A percentile compares a stretch with the other conserved stretches of the same genome.
phyloP scores from a whole-genome alignment of 2,797 vertebrate species.

The Gymnothorax reevesii region DNA sequence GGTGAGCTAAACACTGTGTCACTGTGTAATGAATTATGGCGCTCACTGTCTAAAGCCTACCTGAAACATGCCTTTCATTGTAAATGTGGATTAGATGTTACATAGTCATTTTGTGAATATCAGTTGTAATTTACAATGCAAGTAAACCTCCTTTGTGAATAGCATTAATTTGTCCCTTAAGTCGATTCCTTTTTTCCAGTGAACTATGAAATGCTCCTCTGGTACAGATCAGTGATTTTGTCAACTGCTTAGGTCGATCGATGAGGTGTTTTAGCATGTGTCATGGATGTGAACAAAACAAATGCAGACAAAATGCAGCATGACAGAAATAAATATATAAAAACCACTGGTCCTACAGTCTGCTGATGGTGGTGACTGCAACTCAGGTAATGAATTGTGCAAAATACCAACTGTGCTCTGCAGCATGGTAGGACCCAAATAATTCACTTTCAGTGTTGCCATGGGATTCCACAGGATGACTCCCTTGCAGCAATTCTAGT shows the following conservation, averaged over 20 bases:
- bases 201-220: not conserved
- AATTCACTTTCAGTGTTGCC: not conserved
- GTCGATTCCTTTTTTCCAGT: not conserved
- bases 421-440: not conserved
- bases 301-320: not conserved
- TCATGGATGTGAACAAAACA: not conserved
- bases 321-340: not conserved
- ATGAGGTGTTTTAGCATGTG: not conserved
- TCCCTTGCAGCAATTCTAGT: not conserved
- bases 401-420: not conserved
- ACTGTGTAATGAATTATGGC: no score
- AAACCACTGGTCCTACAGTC: not conserved
- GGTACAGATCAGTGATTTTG: not conserved
- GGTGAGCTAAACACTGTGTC: no score
- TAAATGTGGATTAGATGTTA: not conserved
- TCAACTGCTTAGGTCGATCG: not conserved
- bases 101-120: not conserved
- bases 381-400: conserved; percentile 8
- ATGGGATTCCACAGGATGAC: not conserved
- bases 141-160: not conserved
- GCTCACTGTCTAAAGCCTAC: no score
- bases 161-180: not conserved
- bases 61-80: not conserved
- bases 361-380: not conserved
- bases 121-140: not conserved